Evolutionary conservation across 1,140 invertebrate genomes (phyloP).

Genomic region (Lycorma delicatula): DNA sequence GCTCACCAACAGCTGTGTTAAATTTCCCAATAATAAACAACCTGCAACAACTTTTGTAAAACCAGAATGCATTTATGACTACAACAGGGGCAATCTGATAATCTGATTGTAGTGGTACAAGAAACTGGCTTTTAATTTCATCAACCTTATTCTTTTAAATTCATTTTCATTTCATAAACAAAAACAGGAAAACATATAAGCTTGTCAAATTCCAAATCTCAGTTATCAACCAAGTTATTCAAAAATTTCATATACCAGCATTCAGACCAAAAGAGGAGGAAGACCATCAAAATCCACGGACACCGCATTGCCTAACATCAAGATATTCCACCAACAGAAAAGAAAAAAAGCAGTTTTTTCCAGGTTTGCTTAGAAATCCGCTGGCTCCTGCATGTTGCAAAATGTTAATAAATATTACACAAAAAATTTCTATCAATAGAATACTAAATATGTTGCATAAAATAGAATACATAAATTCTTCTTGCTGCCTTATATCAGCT

Average conservation of each 20-base stretch:
- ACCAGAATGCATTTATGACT: constrained; percentile 34
- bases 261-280: background rate
- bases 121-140: constrained; percentile 32
- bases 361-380: too few species aligned
- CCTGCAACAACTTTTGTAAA: constrained; percentile 23
- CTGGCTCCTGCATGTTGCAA: too few species aligned
- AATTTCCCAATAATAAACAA: constrained; percentile 15
- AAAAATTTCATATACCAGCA: background rate
- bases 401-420: too few species aligned
- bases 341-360: constrained; percentile 16
- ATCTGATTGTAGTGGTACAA: constrained; percentile 38
- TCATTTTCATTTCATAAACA: background rate
- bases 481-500: too few species aligned
- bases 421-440: too few species aligned
- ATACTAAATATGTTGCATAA: too few species aligned
- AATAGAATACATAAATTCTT: too few species aligned
- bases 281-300: background rate
- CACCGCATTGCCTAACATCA: constrained; percentile 11
- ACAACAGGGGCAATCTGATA: constrained; percentile 35
- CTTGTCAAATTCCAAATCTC: background rate
- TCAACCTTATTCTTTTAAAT: constrained; percentile 12
- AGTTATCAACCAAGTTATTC: background rate
- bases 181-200: background rate
- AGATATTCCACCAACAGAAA: constrained; percentile 15
- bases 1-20: constrained; percentile 24